Evolutionary conservation across 2,888 invertebrate species (phyloP).

Genomic region (Acleris emargana): DNA sequence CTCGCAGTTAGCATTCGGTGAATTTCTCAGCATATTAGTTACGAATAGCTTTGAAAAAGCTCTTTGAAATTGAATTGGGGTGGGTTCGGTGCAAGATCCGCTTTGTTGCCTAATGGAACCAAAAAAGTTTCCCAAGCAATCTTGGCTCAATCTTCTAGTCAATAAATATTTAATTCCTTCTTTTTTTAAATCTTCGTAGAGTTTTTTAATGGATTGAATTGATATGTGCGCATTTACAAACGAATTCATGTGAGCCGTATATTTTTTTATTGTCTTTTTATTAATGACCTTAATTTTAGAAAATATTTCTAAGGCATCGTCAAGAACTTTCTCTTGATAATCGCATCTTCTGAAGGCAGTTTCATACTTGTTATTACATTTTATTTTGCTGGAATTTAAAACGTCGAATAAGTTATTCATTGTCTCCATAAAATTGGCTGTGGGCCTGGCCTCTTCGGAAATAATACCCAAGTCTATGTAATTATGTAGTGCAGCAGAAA

Average conservation of each 20-base stretch:
- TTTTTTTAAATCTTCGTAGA: conserved; percentile 34
- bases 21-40: conserved; percentile 33
- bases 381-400: conserved; percentile 34
- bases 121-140: conserved; percentile 23
- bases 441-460: conserved; percentile 36
- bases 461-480: conserved; percentile 25
- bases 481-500: conserved; percentile 26
- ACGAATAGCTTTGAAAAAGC: conserved; percentile 38
- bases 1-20: conserved; percentile 22
- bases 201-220: conserved; percentile 29
- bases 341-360: conserved; percentile 19
- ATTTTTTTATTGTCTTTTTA: conserved; percentile 17
- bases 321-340: conserved; percentile 26
- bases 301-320: conserved; percentile 12
- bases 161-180: conserved; percentile 29
- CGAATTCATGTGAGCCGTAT: conserved; percentile 30
- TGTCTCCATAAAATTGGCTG: conserved; percentile 32
- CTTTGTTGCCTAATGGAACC: conserved; percentile 29
- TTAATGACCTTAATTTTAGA: conserved; percentile 22
- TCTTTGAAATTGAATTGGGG: conserved; percentile 34
- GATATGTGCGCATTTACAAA: conserved; percentile 34
- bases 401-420: conserved; percentile 38
- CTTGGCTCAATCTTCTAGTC: conserved; percentile 30
- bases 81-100: conserved; percentile 24
- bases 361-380: conserved; percentile 29